phyloP scores from a whole-genome alignment of 2,797 vertebrate species.

The Thaleichthys pacificus region DNA sequence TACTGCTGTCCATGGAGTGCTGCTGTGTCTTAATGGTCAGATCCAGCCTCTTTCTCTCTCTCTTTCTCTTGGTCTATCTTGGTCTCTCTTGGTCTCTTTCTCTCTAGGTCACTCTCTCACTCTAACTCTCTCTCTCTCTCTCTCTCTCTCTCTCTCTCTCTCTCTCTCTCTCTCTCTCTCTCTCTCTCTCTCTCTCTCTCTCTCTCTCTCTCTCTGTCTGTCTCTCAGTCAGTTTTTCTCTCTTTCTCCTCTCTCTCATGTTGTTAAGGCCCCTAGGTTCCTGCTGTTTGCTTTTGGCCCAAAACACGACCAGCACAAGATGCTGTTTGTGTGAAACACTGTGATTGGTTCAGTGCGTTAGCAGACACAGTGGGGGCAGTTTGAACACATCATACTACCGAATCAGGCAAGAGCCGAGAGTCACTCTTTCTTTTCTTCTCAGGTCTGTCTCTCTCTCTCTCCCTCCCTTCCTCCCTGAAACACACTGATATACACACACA shows the following conservation, averaged over 20 bases:
- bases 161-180: too few relatives aligned
- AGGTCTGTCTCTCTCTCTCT: neutral
- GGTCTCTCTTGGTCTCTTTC: neutral
- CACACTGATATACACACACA: slow-evolving; percentile 15
- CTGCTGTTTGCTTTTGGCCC: slow-evolving; percentile 20
- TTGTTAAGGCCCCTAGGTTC: slow-evolving; percentile 17
- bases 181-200: too few relatives aligned
- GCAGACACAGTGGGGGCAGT: neutral
- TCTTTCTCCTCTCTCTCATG: neutral
- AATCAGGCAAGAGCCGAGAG: neutral
- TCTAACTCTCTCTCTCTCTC: too few relatives aligned
- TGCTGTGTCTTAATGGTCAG: too few relatives aligned
- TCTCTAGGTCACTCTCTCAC: too few relatives aligned
- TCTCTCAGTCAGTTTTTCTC: too few relatives aligned
- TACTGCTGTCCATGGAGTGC: too few relatives aligned
- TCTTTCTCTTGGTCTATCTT: neutral
- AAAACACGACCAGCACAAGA: slow-evolving; percentile 4
- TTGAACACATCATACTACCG: neutral
- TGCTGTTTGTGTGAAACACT: neutral
- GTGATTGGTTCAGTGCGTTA: neutral
- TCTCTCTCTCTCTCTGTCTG: too few relatives aligned
- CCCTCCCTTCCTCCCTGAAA: slow-evolving; percentile 1
- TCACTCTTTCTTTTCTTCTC: neutral
- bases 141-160: too few relatives aligned
- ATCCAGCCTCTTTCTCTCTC: neutral